phyloP scores from a whole-genome alignment of 2,113 vertebrate species.

The Tupaia chinensis region DNA sequence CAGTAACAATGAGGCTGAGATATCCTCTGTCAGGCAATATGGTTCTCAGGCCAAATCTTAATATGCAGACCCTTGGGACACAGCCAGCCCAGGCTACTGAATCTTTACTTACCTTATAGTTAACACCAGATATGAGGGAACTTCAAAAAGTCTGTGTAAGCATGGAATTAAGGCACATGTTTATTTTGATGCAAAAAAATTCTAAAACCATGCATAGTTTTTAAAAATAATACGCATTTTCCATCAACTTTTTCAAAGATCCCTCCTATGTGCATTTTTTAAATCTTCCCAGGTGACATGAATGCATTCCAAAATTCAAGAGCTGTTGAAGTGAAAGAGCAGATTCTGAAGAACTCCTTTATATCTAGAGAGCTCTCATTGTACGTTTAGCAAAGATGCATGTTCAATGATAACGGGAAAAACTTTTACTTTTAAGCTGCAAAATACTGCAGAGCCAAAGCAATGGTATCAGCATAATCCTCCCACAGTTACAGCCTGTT shows the following conservation, averaged over 20 bases:
- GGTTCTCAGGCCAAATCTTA: neutral
- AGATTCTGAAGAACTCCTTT: slow-evolving; percentile 4
- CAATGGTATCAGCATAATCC: slow-evolving; percentile 32
- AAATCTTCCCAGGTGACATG: neutral
- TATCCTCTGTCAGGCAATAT: neutral
- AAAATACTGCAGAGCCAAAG: slow-evolving; percentile 51
- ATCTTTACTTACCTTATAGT: neutral
- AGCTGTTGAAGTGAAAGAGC: neutral
- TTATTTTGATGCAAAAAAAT: no score
- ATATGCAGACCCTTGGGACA: neutral
- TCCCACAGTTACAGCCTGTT: slow-evolving; percentile 7
- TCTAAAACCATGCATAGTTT: no score
- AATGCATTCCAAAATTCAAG: neutral
- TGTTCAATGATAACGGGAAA: slow-evolving; percentile 14
- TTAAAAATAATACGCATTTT: no score
- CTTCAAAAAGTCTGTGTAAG: no score
- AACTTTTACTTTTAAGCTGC: slow-evolving; percentile 12
- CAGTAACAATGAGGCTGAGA: neutral
- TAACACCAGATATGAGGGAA: neutral
- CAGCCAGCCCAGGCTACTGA: neutral
- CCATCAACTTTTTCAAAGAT: no score
- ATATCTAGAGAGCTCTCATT: neutral
- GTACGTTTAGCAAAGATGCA: neutral
- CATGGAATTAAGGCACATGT: no score
- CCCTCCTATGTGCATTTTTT: neutral